Evolutionary conservation across 2,113 vertebrate genomes (phyloP).

Genomic region (Stomatorhinus ivindoensis): DNA sequence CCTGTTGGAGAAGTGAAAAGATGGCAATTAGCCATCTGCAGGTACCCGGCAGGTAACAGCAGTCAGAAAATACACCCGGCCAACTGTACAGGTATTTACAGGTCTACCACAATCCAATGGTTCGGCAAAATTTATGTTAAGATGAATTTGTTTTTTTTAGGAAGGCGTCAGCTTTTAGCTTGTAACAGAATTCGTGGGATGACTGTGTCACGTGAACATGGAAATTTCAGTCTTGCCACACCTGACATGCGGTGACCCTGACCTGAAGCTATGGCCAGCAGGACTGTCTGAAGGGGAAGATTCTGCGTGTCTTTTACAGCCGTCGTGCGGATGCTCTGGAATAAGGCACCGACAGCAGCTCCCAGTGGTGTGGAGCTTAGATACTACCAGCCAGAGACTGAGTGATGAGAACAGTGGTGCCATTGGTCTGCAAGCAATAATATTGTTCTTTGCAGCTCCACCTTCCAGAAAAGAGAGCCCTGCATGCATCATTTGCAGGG

Average conservation of each 20-base stretch:
- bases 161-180: neutral
- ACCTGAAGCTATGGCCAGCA: neutral
- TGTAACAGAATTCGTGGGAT: neutral
- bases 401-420: neutral
- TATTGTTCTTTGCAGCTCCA: constrained; percentile 3
- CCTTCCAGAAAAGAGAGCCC: neutral
- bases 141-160: neutral
- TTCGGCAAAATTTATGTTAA: neutral
- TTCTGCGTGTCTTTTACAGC: neutral
- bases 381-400: neutral
- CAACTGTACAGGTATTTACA: neutral
- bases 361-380: neutral
- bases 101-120: neutral
- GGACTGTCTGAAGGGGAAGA: neutral
- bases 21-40: neutral
- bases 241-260: neutral
- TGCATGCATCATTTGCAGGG: constrained; percentile 4
- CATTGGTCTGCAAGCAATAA: neutral
- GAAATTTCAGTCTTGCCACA: neutral
- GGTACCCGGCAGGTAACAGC: neutral
- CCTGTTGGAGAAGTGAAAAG: neutral
- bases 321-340: neutral
- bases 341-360: neutral
- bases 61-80: neutral
- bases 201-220: neutral